phyloP scores from a whole-genome alignment of 2,888 invertebrate species.

The Morinoia aosen region DNA sequence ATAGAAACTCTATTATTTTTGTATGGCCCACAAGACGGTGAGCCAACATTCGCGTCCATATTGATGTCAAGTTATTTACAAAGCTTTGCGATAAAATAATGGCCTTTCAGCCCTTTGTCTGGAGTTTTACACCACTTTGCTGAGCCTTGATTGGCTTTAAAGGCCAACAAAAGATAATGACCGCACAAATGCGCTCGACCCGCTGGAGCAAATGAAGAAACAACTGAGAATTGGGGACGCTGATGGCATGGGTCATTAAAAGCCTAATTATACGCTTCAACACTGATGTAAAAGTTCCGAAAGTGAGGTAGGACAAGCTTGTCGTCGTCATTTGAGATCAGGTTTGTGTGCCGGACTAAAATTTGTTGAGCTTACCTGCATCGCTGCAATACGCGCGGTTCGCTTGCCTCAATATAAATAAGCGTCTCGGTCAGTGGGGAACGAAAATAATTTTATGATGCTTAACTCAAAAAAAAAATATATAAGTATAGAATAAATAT shows the following conservation, averaged over 20 bases:
- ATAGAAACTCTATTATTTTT: not conserved
- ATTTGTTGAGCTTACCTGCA: not conserved
- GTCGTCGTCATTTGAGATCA: not conserved
- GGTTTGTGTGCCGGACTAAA: not conserved
- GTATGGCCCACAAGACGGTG: not conserved
- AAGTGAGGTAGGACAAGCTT: not conserved
- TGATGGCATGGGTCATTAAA: not conserved
- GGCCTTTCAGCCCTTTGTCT: not conserved
- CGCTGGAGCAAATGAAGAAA: no score
- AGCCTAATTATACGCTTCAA: not conserved
- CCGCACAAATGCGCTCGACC: not conserved
- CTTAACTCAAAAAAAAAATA: not conserved
- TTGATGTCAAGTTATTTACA: not conserved
- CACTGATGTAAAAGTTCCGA: not conserved
- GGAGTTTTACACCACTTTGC: not conserved
- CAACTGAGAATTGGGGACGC: not conserved
- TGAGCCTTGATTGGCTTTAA: not conserved
- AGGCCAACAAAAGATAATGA: not conserved
- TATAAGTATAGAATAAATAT: no score
- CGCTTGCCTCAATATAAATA: not conserved
- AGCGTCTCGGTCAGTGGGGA: not conserved
- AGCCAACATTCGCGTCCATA: not conserved
- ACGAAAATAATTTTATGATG: not conserved
- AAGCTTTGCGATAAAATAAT: not conserved
- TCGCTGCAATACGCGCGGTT: not conserved